Evolutionary conservation across 1,140 invertebrate species (phyloP).

Genomic region (Drosophila orosa): DNA sequence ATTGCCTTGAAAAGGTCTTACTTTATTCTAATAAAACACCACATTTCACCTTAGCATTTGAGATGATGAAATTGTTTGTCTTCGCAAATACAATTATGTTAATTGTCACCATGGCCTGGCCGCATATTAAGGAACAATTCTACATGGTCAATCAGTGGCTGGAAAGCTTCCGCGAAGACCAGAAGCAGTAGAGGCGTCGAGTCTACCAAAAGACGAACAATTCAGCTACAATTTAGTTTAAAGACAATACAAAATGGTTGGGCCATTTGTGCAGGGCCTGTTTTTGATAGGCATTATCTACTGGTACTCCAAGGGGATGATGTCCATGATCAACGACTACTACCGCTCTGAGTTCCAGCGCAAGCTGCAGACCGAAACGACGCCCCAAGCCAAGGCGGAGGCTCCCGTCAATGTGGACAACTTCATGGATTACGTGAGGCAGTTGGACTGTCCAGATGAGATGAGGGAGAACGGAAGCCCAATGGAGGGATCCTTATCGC

Average conservation of each 20-base stretch:
- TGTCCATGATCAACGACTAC: conserved; percentile 83
- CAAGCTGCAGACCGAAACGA: conserved; percentile 49
- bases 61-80: conserved; percentile 83
- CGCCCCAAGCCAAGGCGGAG: conserved; percentile 26
- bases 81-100: conserved; percentile 81
- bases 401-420: conserved; percentile 65
- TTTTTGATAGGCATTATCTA: conserved; percentile 80
- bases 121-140: conserved; percentile 73
- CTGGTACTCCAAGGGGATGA: conserved; percentile 81
- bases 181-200: conserved; percentile 23
- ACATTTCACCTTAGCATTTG: conserved; percentile 55
- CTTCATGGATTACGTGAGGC: conserved; percentile 75
- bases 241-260: conserved; percentile 63
- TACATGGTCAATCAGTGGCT: conserved; percentile 74
- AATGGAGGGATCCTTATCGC: neutral
- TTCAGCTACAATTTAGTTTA: neutral
- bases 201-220: neutral
- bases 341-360: conserved; percentile 80
- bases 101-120: conserved; percentile 83
- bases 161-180: conserved; percentile 52
- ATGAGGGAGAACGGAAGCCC: neutral
- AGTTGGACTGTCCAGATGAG: conserved; percentile 45
- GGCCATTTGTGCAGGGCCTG: conserved; percentile 78
- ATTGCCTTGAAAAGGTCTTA: neutral
- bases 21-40: neutral